These are phyloP conservation scores for Aphaenogaster ashmeadi DNA, from an alignment of 1,140 invertebrate species.

Conservation along the genomic window DNA sequence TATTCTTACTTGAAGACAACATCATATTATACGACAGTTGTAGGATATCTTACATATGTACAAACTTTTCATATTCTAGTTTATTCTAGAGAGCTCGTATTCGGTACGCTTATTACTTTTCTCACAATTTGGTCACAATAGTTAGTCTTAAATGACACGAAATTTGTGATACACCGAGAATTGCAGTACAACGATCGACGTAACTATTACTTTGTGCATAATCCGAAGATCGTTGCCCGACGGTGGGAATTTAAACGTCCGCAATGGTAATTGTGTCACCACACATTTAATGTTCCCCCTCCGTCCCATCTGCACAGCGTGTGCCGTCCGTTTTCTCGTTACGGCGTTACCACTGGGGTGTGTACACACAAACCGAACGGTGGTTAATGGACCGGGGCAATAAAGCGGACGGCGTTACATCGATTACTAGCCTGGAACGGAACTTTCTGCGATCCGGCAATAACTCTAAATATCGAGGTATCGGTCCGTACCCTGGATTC, in stretches of 20 bases:
- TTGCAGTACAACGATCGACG: not conserved
- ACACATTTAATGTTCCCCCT: conserved; percentile 34
- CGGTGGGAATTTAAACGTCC: not conserved
- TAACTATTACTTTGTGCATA: not conserved
- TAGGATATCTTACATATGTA: not conserved
- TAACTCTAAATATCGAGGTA: conserved; percentile 80
- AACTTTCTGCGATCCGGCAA: conserved; percentile 73
- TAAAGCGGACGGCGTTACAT: conserved; percentile 74
- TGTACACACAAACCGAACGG: conserved; percentile 55
- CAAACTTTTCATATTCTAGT: not conserved
- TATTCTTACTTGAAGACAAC: not conserved
- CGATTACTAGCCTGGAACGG: conserved; percentile 72
- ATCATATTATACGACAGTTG: not conserved
- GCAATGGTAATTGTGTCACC: conserved; percentile 60
- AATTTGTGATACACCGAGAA: not conserved
- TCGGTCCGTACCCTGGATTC: conserved; percentile 72
- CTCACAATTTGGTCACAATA: not conserved
- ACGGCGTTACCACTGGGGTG: conserved; percentile 43
- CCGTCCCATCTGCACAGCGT: not conserved
- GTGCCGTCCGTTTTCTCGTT: conserved; percentile 49
- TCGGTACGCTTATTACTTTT: not conserved
- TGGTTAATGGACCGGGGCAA: conserved; percentile 67
- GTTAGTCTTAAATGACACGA: not conserved
- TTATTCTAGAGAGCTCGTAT: not conserved
- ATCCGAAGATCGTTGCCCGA: conserved; percentile 1